phyloP scores from a whole-genome alignment of 2,113 vertebrate genomes.

The Scomber japonicus region DNA sequence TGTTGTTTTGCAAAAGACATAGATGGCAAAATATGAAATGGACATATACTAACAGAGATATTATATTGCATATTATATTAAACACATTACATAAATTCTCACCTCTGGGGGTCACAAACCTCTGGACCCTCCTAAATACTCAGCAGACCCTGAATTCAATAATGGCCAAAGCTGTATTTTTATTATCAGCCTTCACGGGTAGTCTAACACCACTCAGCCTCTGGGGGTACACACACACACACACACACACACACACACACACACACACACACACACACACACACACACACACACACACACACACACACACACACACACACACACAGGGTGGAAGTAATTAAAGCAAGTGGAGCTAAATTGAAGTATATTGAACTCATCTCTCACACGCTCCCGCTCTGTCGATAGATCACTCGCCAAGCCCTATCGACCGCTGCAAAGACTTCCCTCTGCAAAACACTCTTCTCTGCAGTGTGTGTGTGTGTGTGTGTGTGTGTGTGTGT shows the following conservation, averaged over 20 bases:
- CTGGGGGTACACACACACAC: conserved; percentile 18
- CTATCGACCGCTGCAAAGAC: conserved; percentile 72
- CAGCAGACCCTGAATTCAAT: conserved; percentile 57
- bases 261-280: conserved; percentile 38
- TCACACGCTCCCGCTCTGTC: conserved; percentile 71
- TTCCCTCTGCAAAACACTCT: conserved; percentile 58
- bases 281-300: conserved; percentile 49
- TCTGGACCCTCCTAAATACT: conserved; percentile 43
- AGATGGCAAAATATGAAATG: conserved; percentile 2
- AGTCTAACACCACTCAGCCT: conserved; percentile 48
- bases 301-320: conserved; percentile 41
- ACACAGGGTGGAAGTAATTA: conserved; percentile 77
- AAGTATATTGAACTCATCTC: conserved; percentile 84
- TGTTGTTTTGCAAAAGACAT: neutral
- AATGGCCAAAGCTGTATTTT: conserved; percentile 58
- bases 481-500: conserved; percentile 15
- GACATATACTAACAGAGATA: conserved; percentile 1
- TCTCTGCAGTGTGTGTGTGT: conserved; percentile 47
- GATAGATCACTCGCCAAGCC: conserved; percentile 77
- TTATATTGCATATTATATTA: neutral
- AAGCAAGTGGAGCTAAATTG: conserved; percentile 82
- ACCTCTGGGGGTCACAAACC: conserved; percentile 16
- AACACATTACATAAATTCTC: neutral
- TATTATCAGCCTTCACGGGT: conserved; percentile 60
- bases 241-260: no score